Conservation (phyloP, 1,140 invertebrate species). For the Delia radicum region DNA sequence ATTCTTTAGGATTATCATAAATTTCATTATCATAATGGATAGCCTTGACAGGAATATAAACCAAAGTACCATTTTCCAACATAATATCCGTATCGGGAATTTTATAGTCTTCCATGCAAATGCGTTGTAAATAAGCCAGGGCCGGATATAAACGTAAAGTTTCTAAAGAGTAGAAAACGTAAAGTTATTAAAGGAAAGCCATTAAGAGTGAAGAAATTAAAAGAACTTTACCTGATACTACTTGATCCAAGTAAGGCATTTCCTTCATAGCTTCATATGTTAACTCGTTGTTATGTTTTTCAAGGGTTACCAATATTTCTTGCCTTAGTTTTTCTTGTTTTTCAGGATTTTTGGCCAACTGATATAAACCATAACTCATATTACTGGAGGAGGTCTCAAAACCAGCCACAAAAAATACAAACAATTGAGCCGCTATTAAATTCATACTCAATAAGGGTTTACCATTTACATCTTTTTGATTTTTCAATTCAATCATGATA, state of each 20-base stretch:
- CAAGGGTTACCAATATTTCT: conserved; percentile 58
- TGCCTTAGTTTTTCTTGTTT: conserved; percentile 57
- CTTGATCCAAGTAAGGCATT: conserved; percentile 52
- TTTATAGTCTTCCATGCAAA: conserved; percentile 51
- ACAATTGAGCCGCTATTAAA: conserved; percentile 54
- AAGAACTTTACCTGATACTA: conserved; percentile 49
- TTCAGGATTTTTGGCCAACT: conserved; percentile 59
- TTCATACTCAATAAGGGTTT: conserved; percentile 7
- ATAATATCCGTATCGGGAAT: conserved; percentile 47
- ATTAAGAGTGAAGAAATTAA: conserved; percentile 53
- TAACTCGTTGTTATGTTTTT: conserved; percentile 35
- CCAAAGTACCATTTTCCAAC: conserved; percentile 43
- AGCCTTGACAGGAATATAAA: conserved; percentile 60
- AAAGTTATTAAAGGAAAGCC: not conserved
- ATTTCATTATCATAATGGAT: conserved; percentile 61
- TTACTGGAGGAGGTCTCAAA: conserved; percentile 64
- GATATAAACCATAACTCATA: conserved; percentile 56
- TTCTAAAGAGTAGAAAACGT: conserved; percentile 31
- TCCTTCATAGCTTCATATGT: conserved; percentile 47
- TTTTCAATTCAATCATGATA: conserved; percentile 58
- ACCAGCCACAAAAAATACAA: conserved; percentile 60
- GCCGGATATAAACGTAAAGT: conserved; percentile 45
- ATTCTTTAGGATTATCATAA: conserved; percentile 60
- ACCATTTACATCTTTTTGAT: conserved; percentile 27
- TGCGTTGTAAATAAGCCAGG: conserved; percentile 57